Percentiles rank a stretch among this genome's conserved stretches.
Evolutionary conservation across 2,113 vertebrate genomes (phyloP).

Genomic region (Coreoperca whiteheadi): DNA sequence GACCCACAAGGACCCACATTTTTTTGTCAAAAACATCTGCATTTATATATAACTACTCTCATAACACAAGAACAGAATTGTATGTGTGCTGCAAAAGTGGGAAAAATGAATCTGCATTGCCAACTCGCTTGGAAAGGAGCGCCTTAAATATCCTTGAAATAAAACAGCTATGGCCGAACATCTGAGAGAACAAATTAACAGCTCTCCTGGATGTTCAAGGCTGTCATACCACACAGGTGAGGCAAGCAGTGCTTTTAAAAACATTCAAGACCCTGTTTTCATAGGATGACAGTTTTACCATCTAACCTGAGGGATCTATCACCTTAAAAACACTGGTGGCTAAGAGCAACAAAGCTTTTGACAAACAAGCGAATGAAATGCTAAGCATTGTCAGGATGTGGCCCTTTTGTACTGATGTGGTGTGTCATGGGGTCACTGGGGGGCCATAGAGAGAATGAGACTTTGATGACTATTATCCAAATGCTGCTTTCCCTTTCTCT

Average conservation of each 20-base stretch:
- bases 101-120: slow-evolving; percentile 33
- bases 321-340: neutral
- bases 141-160: slow-evolving; percentile 21
- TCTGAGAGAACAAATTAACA: slow-evolving; percentile 19
- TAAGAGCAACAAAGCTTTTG: slow-evolving; percentile 35
- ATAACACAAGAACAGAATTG: slow-evolving; percentile 60
- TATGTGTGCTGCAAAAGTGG: slow-evolving; percentile 36
- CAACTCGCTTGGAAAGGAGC: slow-evolving; percentile 2
- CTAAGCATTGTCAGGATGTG: slow-evolving; percentile 19
- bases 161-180: neutral
- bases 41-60: slow-evolving; percentile 58
- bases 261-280: slow-evolving; percentile 53
- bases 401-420: slow-evolving; percentile 15
- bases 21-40: slow-evolving; percentile 70
- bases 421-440: slow-evolving; percentile 23
- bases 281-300: slow-evolving; percentile 49
- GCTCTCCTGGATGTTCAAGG: slow-evolving; percentile 42
- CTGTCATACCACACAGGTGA: slow-evolving; percentile 56
- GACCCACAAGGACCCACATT: slow-evolving; percentile 55
- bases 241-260: slow-evolving; percentile 45
- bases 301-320: slow-evolving; percentile 25
- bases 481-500: slow-evolving; percentile 26
- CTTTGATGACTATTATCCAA: slow-evolving; percentile 38
- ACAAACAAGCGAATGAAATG: neutral
- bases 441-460: slow-evolving; percentile 14